Conservation (phyloP, 1,140 invertebrate species). For the Euwallacea similis region DNA sequence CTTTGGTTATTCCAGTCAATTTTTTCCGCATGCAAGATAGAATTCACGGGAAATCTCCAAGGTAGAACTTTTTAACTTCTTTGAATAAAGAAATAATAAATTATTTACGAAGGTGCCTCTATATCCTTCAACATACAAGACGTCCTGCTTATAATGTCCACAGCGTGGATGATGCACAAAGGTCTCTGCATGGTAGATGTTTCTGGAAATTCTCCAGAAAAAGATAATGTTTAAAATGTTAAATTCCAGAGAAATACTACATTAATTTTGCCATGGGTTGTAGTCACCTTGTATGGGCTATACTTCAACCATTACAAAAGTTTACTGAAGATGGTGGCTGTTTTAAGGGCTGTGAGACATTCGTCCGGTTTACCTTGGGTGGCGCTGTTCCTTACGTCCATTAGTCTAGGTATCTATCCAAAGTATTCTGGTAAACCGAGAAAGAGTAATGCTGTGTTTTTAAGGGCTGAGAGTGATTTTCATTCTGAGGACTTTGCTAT, state of each 20-base stretch:
- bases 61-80: slow-evolving; percentile 14
- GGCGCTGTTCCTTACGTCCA: slow-evolving; percentile 31
- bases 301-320: slow-evolving; percentile 42
- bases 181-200: slow-evolving; percentile 31
- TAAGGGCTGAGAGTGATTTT: slow-evolving; percentile 37
- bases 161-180: slow-evolving; percentile 40
- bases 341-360: slow-evolving; percentile 35
- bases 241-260: slow-evolving; percentile 35
- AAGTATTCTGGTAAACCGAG: neutral
- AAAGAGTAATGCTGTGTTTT: slow-evolving; percentile 13
- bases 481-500: slow-evolving; percentile 36
- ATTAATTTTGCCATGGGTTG: slow-evolving; percentile 38
- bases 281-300: slow-evolving; percentile 36
- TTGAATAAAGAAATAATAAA: neutral
- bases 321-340: slow-evolving; percentile 31
- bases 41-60: slow-evolving; percentile 36
- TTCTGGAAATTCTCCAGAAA: neutral
- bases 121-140: slow-evolving; percentile 40
- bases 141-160: slow-evolving; percentile 31
- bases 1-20: slow-evolving; percentile 39
- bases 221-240: neutral
- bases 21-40: slow-evolving; percentile 39
- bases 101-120: slow-evolving; percentile 31
- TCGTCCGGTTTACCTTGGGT: slow-evolving; percentile 37
- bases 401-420: slow-evolving; percentile 31